These are phyloP conservation scores for Hyppa rectilinea DNA, from an alignment of 2,888 invertebrate genomes.

Conservation along the genomic window DNA sequence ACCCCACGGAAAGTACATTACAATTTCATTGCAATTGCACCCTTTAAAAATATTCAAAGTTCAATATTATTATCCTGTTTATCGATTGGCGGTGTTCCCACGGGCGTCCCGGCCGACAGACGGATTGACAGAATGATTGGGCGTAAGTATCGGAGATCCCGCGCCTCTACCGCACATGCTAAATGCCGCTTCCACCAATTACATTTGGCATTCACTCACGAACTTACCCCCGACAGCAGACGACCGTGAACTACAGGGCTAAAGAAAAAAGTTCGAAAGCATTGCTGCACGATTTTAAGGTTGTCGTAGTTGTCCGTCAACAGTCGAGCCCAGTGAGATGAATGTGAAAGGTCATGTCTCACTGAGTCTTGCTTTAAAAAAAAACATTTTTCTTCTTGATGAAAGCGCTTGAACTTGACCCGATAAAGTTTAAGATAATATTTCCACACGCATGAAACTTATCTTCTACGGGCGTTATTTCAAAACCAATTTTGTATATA, in stretches of 20 bases:
- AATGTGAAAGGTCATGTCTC: constrained; percentile 41
- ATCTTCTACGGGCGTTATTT: not conserved
- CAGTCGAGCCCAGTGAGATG: constrained; percentile 24
- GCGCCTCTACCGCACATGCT: constrained; percentile 77
- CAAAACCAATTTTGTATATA: not conserved
- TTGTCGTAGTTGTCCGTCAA: constrained; percentile 41
- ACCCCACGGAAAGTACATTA: constrained; percentile 3
- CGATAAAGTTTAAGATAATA: constrained; percentile 8
- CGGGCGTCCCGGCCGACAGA: constrained; percentile 75
- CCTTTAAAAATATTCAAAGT: constrained; percentile 59
- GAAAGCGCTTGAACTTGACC: constrained; percentile 3
- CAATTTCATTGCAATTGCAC: constrained; percentile 39
- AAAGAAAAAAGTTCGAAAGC: constrained; percentile 40
- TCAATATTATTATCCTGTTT: constrained; percentile 67
- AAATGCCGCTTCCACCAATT: constrained; percentile 80
- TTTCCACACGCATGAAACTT: constrained; percentile 6
- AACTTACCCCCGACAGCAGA: constrained; percentile 73
- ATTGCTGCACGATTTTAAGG: constrained; percentile 47
- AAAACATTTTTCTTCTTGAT: constrained; percentile 1
- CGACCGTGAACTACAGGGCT: constrained; percentile 62
- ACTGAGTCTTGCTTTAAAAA: not conserved
- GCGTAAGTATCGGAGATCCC: constrained; percentile 80
- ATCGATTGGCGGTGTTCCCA: constrained; percentile 78
- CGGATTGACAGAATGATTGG: constrained; percentile 88
- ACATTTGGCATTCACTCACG: constrained; percentile 85